Evolutionary conservation across 2,888 invertebrate species (phyloP).

Genomic region (Altica lythri): DNA sequence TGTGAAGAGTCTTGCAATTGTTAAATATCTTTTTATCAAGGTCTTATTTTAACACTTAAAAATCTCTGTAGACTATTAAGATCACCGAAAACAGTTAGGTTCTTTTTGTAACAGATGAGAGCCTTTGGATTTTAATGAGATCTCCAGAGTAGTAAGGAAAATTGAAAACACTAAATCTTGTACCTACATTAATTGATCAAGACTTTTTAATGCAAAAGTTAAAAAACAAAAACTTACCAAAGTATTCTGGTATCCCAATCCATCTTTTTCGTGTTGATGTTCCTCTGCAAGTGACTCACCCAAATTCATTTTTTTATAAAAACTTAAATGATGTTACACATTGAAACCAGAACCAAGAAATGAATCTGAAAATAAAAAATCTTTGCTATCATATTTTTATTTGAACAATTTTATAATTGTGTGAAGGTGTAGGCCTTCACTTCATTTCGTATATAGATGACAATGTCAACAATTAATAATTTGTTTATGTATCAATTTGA

Average conservation of each 20-base stretch:
- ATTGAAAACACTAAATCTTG: neutral
- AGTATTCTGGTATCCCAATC: constrained; percentile 64
- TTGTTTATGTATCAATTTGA: neutral
- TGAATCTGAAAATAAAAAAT: neutral
- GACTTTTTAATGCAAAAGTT: neutral
- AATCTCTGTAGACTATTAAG: too few relatives aligned
- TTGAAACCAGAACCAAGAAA: neutral
- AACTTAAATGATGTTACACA: neutral
- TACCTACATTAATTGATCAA: neutral
- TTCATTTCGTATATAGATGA: neutral
- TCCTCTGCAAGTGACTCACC: constrained; percentile 31
- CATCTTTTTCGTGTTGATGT: constrained; percentile 63
- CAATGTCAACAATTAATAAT: neutral
- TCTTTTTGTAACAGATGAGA: too few relatives aligned
- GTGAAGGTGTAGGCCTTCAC: neutral
- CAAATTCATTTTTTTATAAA: neutral
- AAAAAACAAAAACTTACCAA: constrained; percentile 52
- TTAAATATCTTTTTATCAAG: too few relatives aligned
- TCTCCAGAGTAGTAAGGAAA: too few relatives aligned
- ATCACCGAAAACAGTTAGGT: too few relatives aligned
- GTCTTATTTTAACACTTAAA: too few relatives aligned
- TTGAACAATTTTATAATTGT: too few relatives aligned
- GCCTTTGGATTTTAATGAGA: too few relatives aligned
- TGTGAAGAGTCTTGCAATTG: too few relatives aligned
- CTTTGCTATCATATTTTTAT: too few relatives aligned